phyloP scores from a whole-genome alignment of 2,888 invertebrate species.

The Linnaemya tessellans region DNA sequence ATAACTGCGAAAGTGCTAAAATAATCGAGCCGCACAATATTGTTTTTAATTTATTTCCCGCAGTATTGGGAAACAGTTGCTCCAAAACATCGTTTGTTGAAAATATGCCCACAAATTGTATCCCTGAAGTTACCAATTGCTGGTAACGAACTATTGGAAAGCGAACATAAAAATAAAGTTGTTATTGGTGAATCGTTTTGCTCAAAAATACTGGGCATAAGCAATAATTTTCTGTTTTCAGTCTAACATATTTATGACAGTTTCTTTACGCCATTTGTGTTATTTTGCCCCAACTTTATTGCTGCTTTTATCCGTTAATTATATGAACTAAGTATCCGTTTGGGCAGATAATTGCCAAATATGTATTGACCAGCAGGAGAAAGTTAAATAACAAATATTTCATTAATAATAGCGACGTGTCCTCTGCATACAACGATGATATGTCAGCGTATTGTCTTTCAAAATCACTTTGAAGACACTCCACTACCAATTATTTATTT shows the following conservation, averaged over 20 bases:
- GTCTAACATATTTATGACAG: not conserved
- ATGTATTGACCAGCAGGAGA: not conserved
- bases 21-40: slow-evolving; percentile 8
- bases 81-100: too few relatives aligned
- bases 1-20: slow-evolving; percentile 6
- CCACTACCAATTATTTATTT: slow-evolving; percentile 49
- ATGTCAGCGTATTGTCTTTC: slow-evolving; percentile 58
- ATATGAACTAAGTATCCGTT: too few relatives aligned
- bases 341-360: not conserved
- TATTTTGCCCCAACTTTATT: not conserved
- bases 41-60: not conserved
- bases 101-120: too few relatives aligned
- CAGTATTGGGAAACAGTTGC: too few relatives aligned
- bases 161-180: too few relatives aligned
- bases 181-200: too few relatives aligned
- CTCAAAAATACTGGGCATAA: too few relatives aligned
- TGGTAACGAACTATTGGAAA: too few relatives aligned
- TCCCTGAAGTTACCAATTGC: too few relatives aligned
- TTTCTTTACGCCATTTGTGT: too few relatives aligned
- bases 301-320: too few relatives aligned
- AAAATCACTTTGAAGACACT: slow-evolving; percentile 45
- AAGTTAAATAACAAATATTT: not conserved
- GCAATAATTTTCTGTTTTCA: slow-evolving; percentile 10
- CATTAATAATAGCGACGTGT: not conserved
- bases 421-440: slow-evolving; percentile 1